A percentile compares a stretch with the other conserved stretches of the same genome.
These are phyloP conservation scores for Arctopsyche grandis DNA, from an alignment of 1,140 invertebrate genomes.

Conservation along the genomic window DNA sequence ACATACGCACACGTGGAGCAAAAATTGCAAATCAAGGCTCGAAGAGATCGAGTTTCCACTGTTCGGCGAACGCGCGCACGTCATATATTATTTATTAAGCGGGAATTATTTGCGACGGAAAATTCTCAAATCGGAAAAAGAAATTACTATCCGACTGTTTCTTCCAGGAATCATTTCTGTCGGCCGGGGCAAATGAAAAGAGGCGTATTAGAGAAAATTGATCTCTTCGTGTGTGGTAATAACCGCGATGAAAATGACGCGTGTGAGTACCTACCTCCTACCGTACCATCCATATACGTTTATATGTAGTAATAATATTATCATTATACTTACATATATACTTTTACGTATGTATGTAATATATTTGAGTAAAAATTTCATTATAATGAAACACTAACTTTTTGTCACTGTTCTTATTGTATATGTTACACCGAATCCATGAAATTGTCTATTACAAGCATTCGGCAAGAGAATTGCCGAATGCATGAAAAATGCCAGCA, in stretches of 20 bases:
- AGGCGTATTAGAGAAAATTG: slow-evolving; percentile 23
- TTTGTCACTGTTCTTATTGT: no score
- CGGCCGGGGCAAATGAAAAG: slow-evolving; percentile 3
- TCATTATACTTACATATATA: no score
- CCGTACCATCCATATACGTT: background rate
- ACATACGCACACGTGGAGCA: slow-evolving; percentile 19
- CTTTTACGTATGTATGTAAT: no score
- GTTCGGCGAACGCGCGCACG: background rate
- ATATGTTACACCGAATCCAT: no score
- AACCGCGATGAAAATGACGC: slow-evolving; percentile 8
- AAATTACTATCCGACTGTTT: slow-evolving; percentile 14
- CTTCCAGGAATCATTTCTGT: background rate
- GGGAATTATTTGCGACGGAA: slow-evolving; percentile 11
- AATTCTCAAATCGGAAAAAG: slow-evolving; percentile 4
- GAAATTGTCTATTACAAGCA: no score
- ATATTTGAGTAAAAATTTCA: no score
- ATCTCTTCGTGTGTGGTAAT: slow-evolving; percentile 30
- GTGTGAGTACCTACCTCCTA: no score
- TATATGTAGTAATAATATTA: background rate
- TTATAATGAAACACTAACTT: no score
- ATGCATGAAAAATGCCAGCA: no score
- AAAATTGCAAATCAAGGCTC: slow-evolving; percentile 27
- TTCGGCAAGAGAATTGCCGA: no score
- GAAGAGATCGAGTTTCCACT: slow-evolving; percentile 17
- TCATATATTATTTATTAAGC: slow-evolving; percentile 26